phyloP scores from a whole-genome alignment of 1,140 invertebrate species.

The Tachypleus tridentatus region DNA sequence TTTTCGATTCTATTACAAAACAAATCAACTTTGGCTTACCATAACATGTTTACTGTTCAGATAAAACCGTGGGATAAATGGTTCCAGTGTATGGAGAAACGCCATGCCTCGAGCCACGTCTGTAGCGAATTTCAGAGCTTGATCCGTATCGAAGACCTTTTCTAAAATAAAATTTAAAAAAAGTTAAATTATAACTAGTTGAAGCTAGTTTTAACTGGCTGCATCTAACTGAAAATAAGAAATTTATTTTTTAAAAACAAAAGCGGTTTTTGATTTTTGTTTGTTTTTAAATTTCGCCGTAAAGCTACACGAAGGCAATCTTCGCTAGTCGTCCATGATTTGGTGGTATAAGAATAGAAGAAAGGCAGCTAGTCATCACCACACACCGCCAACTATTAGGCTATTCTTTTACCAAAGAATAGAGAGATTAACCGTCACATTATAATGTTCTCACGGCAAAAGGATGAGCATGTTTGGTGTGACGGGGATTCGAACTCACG shows the following conservation, averaged over 20 bases:
- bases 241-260: constrained; percentile 96
- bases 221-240: constrained; percentile 89
- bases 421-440: no score
- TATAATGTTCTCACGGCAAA: no score
- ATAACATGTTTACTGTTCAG: constrained; percentile 94
- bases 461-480: no score
- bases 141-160: constrained; percentile 87
- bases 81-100: constrained; percentile 86
- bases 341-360: no score
- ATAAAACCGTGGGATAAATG: constrained; percentile 68
- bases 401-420: no score
- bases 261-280: constrained; percentile 53
- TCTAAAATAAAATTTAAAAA: constrained; percentile 81
- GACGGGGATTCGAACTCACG: no score
- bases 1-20: background rate
- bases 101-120: constrained; percentile 94
- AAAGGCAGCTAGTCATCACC: no score
- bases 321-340: no score
- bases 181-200: constrained; percentile 92
- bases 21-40: constrained; percentile 42
- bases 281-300: no score
- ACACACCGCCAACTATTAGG: no score
- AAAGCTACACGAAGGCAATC: no score
- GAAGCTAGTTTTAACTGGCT: constrained; percentile 82
- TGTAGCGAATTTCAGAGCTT: constrained; percentile 80